Conservation (phyloP, 2,797 vertebrate genomes). For the Kryptopterus vitreolus region DNA sequence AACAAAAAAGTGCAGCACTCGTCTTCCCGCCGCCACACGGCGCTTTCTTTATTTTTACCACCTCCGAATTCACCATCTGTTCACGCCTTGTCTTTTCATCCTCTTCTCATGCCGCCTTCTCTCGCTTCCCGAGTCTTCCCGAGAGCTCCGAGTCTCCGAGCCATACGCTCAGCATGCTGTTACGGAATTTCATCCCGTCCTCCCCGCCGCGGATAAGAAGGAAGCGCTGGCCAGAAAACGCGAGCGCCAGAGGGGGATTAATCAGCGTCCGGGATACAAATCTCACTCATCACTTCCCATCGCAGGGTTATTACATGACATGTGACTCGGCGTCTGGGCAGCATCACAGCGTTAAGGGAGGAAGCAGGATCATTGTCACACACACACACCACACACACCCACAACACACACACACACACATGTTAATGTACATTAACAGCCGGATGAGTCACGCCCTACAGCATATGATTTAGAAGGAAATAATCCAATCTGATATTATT, state of each 20-base stretch:
- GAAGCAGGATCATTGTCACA: constrained; percentile 28
- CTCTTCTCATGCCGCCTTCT: not conserved
- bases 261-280: constrained; percentile 55
- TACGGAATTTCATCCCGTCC: constrained; percentile 11
- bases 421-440: not conserved
- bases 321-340: constrained; percentile 20
- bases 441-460: not conserved
- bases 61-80: constrained; percentile 39
- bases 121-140: constrained; percentile 13
- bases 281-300: constrained; percentile 53
- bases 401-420: too few relatives aligned
- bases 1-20: not conserved
- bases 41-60: constrained; percentile 8
- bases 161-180: constrained; percentile 36
- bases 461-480: not conserved
- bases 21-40: constrained; percentile 34
- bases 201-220: constrained; percentile 19
- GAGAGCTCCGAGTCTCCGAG: constrained; percentile 34
- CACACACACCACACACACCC: too few relatives aligned
- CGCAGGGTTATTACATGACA: constrained; percentile 39
- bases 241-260: constrained; percentile 25
- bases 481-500: not conserved
- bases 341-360: constrained; percentile 29
- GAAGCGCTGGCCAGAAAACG: constrained; percentile 17
- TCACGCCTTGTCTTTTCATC: not conserved